Evolutionary conservation across 2,888 invertebrate species (phyloP), one percentile per base, ranked within the genome.

Genomic region (Penaeus monodon): DNA sequence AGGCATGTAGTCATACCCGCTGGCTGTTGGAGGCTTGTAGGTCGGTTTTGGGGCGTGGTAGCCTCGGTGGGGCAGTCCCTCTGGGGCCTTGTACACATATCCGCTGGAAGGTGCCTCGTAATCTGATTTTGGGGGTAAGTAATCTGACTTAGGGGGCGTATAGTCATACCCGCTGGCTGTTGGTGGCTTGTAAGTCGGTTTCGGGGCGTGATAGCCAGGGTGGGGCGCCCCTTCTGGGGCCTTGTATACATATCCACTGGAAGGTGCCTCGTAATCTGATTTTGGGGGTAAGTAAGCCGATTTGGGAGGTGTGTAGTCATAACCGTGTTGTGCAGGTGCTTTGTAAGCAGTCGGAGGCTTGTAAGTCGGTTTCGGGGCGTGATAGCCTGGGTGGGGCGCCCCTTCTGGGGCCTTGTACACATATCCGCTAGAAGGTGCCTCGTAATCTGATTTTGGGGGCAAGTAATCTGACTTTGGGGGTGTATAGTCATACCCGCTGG

Each of bases 301-400:
- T n/a, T 68, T 24, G 2, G 85, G 84, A 0, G 64, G 76, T 14
- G 63, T 29, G 10, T 73, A 80, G 8, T 22, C 74, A 17, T 57
- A 57, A 2, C 49, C 49, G 17, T 49, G 49, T 1, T 81, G 1
- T 12, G 44, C 24, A 2, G 81, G 88, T 17, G 86, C 88, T n/a
- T 82, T 79, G 80, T 88, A 88, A 20, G 73, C 80, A 38, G 88
- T 85, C 66, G 14, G 88, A 81, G 22, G 85, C 27, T 88, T 78
- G 33, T 88, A 85, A 4, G 22, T 78, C 4, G 77, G 10, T 27
- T 80, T 29, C 10, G 85, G 88, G 3, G 88, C 73, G 8, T 68
- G 49, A n/a, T 78, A 84, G 4, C n/a, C 77, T 22, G 49, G 49
- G 49, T 8, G 3, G 1, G 49, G 49, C 10, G 10, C 7, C 1